These are phyloP conservation scores for Scaptomyza reducta DNA, from an alignment of 2,888 invertebrate genomes.

Conservation along the genomic window DNA sequence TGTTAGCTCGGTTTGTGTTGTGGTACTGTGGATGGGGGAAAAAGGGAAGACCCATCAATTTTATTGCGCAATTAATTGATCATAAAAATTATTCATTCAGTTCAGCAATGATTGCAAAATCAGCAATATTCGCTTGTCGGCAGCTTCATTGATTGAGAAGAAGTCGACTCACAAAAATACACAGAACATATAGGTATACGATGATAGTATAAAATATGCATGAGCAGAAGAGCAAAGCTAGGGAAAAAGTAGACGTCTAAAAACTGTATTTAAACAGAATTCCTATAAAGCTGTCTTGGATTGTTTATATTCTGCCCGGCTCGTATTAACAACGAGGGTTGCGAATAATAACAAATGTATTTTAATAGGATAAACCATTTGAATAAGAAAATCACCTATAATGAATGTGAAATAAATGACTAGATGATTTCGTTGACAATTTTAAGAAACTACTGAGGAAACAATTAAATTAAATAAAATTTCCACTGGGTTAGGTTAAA, in stretches of 20 bases:
- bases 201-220: conserved; percentile 69
- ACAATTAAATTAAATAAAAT: too few species aligned
- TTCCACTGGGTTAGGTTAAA: too few species aligned
- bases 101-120: conserved; percentile 56
- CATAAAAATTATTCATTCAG: conserved; percentile 77
- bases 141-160: conserved; percentile 16
- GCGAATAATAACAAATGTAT: neutral
- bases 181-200: conserved; percentile 21
- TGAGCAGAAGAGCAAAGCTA: conserved; percentile 37
- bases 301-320: conserved; percentile 25
- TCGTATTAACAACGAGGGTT: conserved; percentile 31
- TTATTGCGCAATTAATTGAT: conserved; percentile 77
- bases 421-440: neutral
- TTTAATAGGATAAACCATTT: neutral
- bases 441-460: neutral
- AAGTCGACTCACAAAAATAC: conserved; percentile 12
- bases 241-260: conserved; percentile 51
- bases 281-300: conserved; percentile 56
- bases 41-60: conserved; percentile 58
- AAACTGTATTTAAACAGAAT: conserved; percentile 49
- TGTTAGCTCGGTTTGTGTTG: neutral
- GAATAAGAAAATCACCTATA: neutral
- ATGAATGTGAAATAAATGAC: neutral
- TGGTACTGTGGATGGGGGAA: neutral
- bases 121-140: conserved; percentile 42